A percentile compares a stretch with the other conserved stretches of the same genome.
Conservation (phyloP, 2,113 vertebrate species). For the Elephantulus edwardii region DNA sequence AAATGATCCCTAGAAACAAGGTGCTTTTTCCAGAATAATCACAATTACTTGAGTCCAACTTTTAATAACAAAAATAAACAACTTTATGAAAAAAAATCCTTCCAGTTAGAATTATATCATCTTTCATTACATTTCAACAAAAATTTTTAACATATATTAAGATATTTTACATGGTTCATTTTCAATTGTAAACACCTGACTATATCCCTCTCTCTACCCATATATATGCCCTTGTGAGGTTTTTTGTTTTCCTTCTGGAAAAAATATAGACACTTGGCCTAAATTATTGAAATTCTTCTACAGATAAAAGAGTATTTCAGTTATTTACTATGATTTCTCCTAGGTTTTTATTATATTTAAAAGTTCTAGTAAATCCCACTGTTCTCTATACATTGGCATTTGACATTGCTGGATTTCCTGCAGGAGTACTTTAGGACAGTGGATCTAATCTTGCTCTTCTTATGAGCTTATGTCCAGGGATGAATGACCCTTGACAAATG, state of each 20-base stretch:
- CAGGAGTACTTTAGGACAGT: not conserved
- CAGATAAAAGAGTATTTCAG: not conserved
- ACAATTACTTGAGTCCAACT: conserved; percentile 83
- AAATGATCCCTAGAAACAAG: conserved; percentile 79
- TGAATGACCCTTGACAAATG: not conserved
- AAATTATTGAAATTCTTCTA: not conserved
- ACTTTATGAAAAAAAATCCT: conserved; percentile 79
- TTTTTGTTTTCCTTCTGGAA: not conserved
- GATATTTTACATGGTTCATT: not conserved
- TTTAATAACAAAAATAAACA: conserved; percentile 86
- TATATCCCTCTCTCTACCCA: not conserved
- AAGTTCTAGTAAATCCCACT: not conserved
- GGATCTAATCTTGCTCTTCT: not conserved
- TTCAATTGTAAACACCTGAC: not conserved
- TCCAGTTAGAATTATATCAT: not conserved
- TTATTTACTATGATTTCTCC: not conserved
- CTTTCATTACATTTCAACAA: not conserved
- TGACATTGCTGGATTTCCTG: not conserved
- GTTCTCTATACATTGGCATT: not conserved
- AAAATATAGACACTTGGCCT: not conserved
- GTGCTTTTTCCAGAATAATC: conserved; percentile 84
- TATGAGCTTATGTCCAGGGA: not conserved
- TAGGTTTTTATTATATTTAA: not conserved
- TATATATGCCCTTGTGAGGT: not conserved
- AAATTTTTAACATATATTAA: not conserved